Percentiles rank a stretch among this genome's conserved stretches.
phyloP scores from a whole-genome alignment of 2,113 vertebrate species.

The Eidolon helvum region DNA sequence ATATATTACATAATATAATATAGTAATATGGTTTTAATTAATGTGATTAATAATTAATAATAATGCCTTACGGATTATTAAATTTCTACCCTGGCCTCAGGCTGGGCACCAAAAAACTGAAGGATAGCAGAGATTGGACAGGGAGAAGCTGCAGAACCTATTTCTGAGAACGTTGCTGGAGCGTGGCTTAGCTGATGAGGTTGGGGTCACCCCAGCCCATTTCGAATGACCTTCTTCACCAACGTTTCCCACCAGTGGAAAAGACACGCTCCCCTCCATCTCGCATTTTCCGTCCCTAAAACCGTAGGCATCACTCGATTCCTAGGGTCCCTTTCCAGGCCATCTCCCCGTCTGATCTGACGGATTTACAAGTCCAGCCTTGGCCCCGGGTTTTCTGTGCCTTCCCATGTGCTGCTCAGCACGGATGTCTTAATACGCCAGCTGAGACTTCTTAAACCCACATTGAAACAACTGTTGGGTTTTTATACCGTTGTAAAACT shows the following conservation, averaged over 20 bases:
- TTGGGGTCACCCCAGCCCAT: background rate
- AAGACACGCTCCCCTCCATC: background rate
- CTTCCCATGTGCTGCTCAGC: conserved; percentile 81
- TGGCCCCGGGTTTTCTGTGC: conserved; percentile 82
- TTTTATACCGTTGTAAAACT: conserved; percentile 91
- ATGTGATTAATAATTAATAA: background rate
- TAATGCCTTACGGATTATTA: background rate
- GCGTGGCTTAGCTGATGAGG: background rate
- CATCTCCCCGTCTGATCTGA: conserved; percentile 74
- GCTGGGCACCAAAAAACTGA: background rate
- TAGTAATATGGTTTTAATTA: no score
- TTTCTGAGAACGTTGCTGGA: background rate
- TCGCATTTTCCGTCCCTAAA: conserved; percentile 60
- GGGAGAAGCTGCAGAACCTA: background rate
- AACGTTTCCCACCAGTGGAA: background rate
- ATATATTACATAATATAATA: no score
- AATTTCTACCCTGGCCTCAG: background rate
- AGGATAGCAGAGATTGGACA: background rate
- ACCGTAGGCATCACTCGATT: conserved; percentile 37
- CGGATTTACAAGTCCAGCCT: conserved; percentile 85
- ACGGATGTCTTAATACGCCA: conserved; percentile 88
- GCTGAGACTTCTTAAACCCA: conserved; percentile 89
- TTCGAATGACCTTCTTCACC: background rate
- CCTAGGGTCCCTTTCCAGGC: conserved; percentile 72
- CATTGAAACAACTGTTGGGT: conserved; percentile 91